Conservation (phyloP, 2,113 vertebrate genomes). For the Sisor rabdophorus region DNA sequence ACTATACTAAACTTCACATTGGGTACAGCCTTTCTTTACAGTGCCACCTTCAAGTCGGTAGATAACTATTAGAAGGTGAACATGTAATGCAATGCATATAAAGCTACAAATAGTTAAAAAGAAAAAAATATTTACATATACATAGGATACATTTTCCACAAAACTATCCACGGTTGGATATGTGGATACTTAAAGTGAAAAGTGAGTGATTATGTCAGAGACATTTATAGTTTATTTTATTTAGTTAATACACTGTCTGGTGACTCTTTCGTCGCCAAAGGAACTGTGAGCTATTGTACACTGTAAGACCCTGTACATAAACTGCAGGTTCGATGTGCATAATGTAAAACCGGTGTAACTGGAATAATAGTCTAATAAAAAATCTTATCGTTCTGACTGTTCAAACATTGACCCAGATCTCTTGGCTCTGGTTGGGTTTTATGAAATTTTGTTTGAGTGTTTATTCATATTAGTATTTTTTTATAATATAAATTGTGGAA, state of each 20-base stretch:
- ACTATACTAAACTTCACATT: background rate
- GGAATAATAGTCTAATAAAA: slow-evolving; percentile 61
- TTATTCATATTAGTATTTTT: background rate
- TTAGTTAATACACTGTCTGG: slow-evolving; percentile 32
- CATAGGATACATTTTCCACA: too few relatives aligned
- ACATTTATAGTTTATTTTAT: slow-evolving; percentile 21
- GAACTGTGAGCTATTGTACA: slow-evolving; percentile 54
- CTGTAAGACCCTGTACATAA: slow-evolving; percentile 62
- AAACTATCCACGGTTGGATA: too few relatives aligned
- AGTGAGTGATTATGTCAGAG: too few relatives aligned
- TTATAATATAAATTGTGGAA: background rate
- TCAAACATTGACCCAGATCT: slow-evolving; percentile 15
- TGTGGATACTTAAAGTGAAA: too few relatives aligned
- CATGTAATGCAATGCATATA: background rate
- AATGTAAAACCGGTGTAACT: slow-evolving; percentile 57
- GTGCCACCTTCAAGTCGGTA: background rate
- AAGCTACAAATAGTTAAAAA: background rate
- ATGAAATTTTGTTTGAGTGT: background rate
- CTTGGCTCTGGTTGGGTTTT: background rate
- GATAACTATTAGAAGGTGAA: background rate
- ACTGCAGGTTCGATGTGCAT: slow-evolving; percentile 52
- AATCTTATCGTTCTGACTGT: slow-evolving; percentile 60
- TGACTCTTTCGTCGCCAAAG: slow-evolving; percentile 52
- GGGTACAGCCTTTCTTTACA: background rate
- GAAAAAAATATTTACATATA: background rate